Evolutionary conservation across 2,888 invertebrate genomes (phyloP).

Genomic region (Seira ritae): DNA sequence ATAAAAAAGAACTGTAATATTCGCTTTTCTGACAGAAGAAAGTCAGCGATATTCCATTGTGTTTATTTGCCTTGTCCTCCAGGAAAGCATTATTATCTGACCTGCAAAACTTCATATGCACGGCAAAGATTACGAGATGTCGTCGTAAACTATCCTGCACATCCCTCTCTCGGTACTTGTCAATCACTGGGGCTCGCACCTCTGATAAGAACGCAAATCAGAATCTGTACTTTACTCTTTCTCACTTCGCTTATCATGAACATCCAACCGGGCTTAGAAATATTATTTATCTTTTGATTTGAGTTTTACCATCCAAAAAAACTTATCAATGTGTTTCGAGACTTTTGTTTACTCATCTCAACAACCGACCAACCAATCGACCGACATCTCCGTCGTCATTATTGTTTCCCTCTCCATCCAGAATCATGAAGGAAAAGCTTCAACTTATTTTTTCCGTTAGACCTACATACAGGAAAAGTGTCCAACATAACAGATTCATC

Average conservation of each 20-base stretch:
- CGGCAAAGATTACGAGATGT: not conserved
- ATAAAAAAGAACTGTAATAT: not conserved
- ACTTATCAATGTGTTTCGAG: slow-evolving; percentile 39
- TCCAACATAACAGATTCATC: too few relatives aligned
- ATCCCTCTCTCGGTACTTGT: slow-evolving; percentile 7
- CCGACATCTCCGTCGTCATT: slow-evolving; percentile 34
- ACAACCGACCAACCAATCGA: slow-evolving; percentile 32
- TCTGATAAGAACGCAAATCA: slow-evolving; percentile 34
- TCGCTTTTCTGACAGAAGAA: slow-evolving; percentile 8
- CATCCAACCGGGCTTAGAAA: slow-evolving; percentile 5
- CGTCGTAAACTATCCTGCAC: not conserved
- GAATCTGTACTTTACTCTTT: slow-evolving; percentile 26
- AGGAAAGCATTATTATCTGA: not conserved
- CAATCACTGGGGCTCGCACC: slow-evolving; percentile 18
- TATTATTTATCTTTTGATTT: slow-evolving; percentile 9
- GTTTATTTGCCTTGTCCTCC: slow-evolving; percentile 13
- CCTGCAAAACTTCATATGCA: not conserved
- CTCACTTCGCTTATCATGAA: slow-evolving; percentile 19
- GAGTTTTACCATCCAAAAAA: not conserved
- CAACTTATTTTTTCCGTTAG: slow-evolving; percentile 42
- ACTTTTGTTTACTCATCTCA: slow-evolving; percentile 55
- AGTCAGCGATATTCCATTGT: not conserved
- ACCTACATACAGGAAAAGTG: slow-evolving; percentile 33
- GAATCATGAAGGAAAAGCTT: slow-evolving; percentile 11
- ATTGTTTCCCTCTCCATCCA: slow-evolving; percentile 25